Conservation (phyloP, 2,113 vertebrate genomes). For the Bucco capensis region DNA sequence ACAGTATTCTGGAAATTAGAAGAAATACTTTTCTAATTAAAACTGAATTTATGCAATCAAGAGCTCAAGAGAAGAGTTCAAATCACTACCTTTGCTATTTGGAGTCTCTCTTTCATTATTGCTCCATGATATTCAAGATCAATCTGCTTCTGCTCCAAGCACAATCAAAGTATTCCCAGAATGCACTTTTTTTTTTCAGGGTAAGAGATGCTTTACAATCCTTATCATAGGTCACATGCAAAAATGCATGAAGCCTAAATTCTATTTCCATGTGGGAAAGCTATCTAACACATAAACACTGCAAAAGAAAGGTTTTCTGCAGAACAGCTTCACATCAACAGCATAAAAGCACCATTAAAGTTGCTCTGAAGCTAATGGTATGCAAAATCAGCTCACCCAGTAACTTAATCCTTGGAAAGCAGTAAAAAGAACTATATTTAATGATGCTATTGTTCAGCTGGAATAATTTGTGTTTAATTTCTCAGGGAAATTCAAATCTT, state of each 20-base stretch:
- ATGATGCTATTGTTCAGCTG: conserved; percentile 33
- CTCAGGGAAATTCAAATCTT: conserved; percentile 48
- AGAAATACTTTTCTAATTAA: background rate
- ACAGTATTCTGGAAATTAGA: background rate
- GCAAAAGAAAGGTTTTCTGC: background rate
- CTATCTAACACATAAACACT: background rate
- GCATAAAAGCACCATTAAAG: background rate
- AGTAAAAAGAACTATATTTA: conserved; percentile 31
- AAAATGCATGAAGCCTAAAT: background rate
- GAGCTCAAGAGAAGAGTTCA: background rate
- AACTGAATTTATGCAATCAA: background rate
- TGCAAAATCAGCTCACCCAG: background rate
- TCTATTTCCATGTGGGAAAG: background rate
- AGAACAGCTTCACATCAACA: background rate
- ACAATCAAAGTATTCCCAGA: background rate
- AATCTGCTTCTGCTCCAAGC: background rate
- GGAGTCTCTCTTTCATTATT: background rate
- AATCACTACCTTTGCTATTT: too few species aligned
- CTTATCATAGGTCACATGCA: background rate
- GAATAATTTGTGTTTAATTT: conserved; percentile 51
- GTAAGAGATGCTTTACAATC: background rate
- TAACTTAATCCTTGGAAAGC: background rate
- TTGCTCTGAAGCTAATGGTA: background rate
- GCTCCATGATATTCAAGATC: background rate
- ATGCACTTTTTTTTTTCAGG: background rate